Evolutionary conservation across 2,797 vertebrate genomes (phyloP), one percentile per base, ranked within the genome.

Genomic region (Phyllotis vaccarum): DNA sequence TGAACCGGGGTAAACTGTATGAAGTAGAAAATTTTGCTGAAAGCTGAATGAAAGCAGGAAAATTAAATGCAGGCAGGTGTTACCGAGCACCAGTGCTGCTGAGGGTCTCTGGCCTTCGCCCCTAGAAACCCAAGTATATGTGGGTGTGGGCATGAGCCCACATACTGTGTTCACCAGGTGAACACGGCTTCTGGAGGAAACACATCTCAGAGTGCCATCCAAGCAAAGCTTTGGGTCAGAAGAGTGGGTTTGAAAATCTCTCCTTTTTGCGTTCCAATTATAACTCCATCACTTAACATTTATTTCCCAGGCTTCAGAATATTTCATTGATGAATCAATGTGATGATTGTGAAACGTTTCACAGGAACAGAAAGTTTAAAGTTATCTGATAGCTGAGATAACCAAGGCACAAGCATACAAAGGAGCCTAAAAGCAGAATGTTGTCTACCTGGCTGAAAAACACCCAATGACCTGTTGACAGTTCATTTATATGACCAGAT

Each of bases 1-100:
- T 96, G 86, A 96, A 95, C 66, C 76, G 62, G 91, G 40, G 60
- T 94, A 90, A 93, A 49, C 34, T 43, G 93, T 83, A 92, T 68
- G 46, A 86, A 40, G 40, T 52, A 66, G 76, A 94, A 58, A 34
- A 86, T 82, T 52, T 95, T 64, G 70, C 22, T 76, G 74, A 90
- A 85, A 96, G 54, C 54, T 43, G 66, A 80, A 95, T 83, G 22
- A 92, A 95, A 43, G 14, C 13, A 83, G 80, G 80, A 31, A 85
- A 93, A 89, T 83, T 49, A 90, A 92, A 58, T 10, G 10, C 54
- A 87, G 31, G 31, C 62, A 76, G 46, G 21, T 37, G 43, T 43
- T 29, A 21, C 49, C 87, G 11, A 86, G 34, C 6, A 54, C 16
- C 43, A 52, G 19, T 74, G 19, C 40, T 72, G 85, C 27, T 83